Evolutionary conservation across 2,797 vertebrate species (phyloP).

Genomic region (Moxostoma hubbsi): DNA sequence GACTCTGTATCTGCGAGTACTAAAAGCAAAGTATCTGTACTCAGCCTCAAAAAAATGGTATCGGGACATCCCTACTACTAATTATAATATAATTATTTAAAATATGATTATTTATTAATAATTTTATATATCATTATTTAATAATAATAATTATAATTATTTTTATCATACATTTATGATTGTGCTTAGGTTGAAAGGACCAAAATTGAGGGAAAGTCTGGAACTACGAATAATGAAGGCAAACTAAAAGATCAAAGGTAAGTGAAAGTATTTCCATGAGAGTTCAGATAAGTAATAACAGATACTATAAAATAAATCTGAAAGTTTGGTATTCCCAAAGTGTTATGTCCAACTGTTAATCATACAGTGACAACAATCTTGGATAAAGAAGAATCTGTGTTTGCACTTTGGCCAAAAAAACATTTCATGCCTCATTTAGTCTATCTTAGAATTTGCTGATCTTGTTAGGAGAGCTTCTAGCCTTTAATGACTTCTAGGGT

Average conservation of each 20-base stretch:
- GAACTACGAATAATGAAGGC: conserved; percentile 54
- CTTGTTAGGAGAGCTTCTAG: too few relatives aligned
- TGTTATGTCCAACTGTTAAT: background rate
- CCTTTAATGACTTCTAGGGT: too few relatives aligned
- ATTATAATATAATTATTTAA: too few relatives aligned
- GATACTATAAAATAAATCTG: background rate
- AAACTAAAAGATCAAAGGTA: conserved; percentile 72
- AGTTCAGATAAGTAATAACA: background rate
- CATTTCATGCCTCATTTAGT: too few relatives aligned
- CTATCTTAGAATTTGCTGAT: too few relatives aligned
- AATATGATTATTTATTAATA: too few relatives aligned
- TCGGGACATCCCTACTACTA: too few relatives aligned
- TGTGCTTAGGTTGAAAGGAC: conserved; percentile 59
- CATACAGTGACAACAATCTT: background rate
- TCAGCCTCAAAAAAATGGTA: too few relatives aligned
- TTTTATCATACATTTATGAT: background rate
- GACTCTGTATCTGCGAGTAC: too few relatives aligned
- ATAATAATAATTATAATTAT: too few relatives aligned
- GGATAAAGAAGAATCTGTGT: background rate
- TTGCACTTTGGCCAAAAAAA: background rate
- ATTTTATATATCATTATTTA: too few relatives aligned
- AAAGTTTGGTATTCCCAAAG: background rate
- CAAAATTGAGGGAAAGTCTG: conserved; percentile 60
- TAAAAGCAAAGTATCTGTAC: too few relatives aligned
- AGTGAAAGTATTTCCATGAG: conserved; percentile 39